Percentiles rank a stretch among this genome's conserved stretches.
Conservation (phyloP, 2,797 vertebrate genomes). For the Acropternis orthonyx region DNA sequence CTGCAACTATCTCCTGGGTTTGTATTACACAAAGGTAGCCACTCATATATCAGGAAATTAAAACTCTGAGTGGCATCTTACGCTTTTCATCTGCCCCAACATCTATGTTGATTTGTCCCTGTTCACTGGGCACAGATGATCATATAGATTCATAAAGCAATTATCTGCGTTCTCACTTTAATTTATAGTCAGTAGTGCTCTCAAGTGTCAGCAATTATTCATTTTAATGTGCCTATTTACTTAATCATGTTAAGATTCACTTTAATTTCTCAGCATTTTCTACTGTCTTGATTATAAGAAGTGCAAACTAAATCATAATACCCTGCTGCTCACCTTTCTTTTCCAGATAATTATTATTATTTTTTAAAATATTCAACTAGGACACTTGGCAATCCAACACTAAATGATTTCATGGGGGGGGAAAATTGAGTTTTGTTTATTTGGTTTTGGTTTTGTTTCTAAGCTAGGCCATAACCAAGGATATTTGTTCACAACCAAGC, state of each 20-base stretch:
- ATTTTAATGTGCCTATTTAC: constrained; percentile 47
- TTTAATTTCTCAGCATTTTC: constrained; percentile 42
- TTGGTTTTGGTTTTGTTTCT: neutral
- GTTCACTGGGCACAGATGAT: constrained; percentile 20
- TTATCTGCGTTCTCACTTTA: constrained; percentile 24
- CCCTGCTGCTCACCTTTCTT: neutral
- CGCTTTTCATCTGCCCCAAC: neutral
- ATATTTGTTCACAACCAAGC: neutral
- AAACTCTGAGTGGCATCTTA: neutral
- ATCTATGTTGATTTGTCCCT: constrained; percentile 6
- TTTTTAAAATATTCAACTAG: neutral
- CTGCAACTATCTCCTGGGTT: neutral
- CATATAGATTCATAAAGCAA: constrained; percentile 27
- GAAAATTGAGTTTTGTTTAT: neutral
- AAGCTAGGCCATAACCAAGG: neutral
- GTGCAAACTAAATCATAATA: neutral
- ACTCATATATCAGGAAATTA: neutral
- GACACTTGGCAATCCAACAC: neutral
- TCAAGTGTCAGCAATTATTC: constrained; percentile 28
- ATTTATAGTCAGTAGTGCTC: constrained; percentile 19
- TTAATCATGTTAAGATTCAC: constrained; percentile 36
- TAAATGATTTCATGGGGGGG: neutral
- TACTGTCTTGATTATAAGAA: constrained; percentile 1
- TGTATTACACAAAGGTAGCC: neutral
- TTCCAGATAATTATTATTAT: neutral